Evolutionary conservation across 2,113 vertebrate genomes (phyloP).

Genomic region (Capra hircus): DNA sequence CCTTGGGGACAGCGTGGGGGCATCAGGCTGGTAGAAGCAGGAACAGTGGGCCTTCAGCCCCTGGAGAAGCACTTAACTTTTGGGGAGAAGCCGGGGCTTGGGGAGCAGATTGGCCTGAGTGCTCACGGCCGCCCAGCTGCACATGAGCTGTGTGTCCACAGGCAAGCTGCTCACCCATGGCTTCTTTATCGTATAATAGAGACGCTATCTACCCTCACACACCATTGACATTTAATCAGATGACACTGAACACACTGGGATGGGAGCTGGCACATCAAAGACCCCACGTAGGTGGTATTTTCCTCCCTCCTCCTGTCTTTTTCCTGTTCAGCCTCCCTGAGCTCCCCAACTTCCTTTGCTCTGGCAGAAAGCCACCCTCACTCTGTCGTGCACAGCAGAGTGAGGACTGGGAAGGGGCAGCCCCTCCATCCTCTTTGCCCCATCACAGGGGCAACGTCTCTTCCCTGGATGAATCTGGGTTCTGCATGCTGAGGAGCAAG

Average conservation of each 20-base stretch:
- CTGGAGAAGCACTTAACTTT: neutral
- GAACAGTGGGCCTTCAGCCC: neutral
- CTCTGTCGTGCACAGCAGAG: neutral
- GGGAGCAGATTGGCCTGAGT: neutral
- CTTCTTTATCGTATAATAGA: neutral
- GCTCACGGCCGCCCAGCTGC: neutral
- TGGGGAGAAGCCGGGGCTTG: too few species aligned
- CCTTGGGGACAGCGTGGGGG: neutral
- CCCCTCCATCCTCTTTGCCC: fast-evolving
- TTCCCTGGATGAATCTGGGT: neutral
- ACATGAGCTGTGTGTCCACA: neutral
- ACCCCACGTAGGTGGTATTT: too few species aligned
- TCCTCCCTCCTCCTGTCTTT: neutral
- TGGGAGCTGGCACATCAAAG: neutral
- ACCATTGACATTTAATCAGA: neutral
- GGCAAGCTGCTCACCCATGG: neutral
- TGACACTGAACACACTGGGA: neutral
- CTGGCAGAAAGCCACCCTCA: neutral
- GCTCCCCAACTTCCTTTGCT: neutral
- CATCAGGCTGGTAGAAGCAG: neutral
- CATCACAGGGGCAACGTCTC: neutral
- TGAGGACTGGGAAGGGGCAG: neutral
- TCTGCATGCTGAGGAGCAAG: neutral
- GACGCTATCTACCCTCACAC: neutral
- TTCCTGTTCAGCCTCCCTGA: neutral